Conservation (phyloP, 2,113 vertebrate genomes). For the Brachirus orientalis region DNA sequence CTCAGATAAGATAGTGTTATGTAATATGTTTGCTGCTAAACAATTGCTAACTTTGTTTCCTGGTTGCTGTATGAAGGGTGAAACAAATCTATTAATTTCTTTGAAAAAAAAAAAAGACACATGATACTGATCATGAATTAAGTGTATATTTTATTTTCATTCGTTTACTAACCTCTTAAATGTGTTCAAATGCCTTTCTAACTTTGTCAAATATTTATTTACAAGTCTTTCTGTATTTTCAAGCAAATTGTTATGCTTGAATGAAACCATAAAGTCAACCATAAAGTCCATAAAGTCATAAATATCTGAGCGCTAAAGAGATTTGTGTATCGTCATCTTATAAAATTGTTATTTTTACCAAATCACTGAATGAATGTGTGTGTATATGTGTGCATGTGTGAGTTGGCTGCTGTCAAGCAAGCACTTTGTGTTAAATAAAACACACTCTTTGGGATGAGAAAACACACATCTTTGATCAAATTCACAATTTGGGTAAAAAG, state of each 20-base stretch:
- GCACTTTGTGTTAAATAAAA: conserved; percentile 2
- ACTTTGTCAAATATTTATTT: no score
- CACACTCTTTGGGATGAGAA: conserved; percentile 3
- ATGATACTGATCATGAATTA: no score
- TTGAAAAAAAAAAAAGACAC: no score
- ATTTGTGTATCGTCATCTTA: no score
- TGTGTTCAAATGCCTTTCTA: no score
- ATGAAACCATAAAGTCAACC: no score
- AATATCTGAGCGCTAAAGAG: neutral
- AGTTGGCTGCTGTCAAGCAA: neutral
- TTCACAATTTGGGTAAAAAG: neutral
- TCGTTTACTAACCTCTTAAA: no score
- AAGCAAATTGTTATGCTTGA: no score
- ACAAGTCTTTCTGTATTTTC: neutral
- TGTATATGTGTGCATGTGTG: neutral
- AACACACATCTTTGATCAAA: conserved; percentile 1
- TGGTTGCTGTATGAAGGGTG: neutral
- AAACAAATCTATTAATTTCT: neutral
- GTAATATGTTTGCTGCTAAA: neutral
- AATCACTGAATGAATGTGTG: neutral
- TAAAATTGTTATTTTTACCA: no score
- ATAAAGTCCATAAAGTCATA: no score
- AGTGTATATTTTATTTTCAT: no score
- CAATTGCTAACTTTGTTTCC: neutral
- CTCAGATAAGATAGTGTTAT: neutral